Conservation (phyloP, 2,113 vertebrate genomes). For the Pleuronectes platessa region DNA sequence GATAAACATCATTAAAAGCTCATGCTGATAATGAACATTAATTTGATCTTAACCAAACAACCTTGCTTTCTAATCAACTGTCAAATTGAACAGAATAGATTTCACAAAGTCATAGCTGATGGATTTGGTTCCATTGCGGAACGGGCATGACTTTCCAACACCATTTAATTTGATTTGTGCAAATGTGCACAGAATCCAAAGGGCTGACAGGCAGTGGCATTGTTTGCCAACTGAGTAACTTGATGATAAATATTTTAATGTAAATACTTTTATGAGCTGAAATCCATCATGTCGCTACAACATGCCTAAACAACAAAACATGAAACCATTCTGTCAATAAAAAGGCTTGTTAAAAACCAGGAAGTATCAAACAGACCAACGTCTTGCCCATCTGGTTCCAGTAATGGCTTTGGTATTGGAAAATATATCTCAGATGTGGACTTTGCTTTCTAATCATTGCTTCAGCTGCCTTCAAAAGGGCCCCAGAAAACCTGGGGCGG, state of each 20-base stretch:
- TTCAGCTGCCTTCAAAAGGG: constrained; percentile 72
- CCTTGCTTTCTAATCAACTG: constrained; percentile 31
- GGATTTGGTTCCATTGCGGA: constrained; percentile 15
- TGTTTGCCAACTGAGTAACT: constrained; percentile 3
- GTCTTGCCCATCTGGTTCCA: constrained; percentile 74
- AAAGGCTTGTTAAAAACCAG: constrained; percentile 70
- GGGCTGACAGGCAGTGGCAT: not conserved
- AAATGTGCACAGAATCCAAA: constrained; percentile 16
- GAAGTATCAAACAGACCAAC: constrained; percentile 64
- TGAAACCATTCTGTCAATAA: constrained; percentile 59
- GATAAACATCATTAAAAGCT: constrained; percentile 49
- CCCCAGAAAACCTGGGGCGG: constrained; percentile 34
- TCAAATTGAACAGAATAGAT: constrained; percentile 26
- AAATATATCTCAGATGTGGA: constrained; percentile 81
- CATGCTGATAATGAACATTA: constrained; percentile 23
- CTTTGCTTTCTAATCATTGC: constrained; percentile 72
- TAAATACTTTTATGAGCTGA: constrained; percentile 35
- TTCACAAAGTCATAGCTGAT: constrained; percentile 11
- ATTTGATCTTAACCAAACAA: constrained; percentile 35
- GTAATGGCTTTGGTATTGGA: constrained; percentile 68
- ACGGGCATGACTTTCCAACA: constrained; percentile 14
- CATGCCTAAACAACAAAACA: constrained; percentile 59
- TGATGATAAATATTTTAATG: constrained; percentile 21
- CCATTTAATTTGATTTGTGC: constrained; percentile 8
- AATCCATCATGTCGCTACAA: constrained; percentile 55